A percentile compares a stretch with the other conserved stretches of the same genome.
These are phyloP conservation scores for Phalera bucephala DNA, from an alignment of 2,888 invertebrate species.

Conservation along the genomic window DNA sequence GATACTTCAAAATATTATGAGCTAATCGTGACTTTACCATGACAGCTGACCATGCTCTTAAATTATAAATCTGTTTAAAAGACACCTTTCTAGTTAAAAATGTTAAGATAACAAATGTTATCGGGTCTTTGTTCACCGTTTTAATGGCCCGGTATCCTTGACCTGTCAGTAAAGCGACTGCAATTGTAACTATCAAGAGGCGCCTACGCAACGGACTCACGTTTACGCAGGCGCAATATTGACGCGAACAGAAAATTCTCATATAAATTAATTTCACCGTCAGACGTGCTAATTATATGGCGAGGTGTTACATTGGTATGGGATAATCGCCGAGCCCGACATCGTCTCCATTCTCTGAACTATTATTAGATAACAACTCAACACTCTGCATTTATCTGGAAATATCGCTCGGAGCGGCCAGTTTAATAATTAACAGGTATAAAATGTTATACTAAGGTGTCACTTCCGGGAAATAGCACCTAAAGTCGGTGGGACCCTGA, in stretches of 20 bases:
- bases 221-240: slow-evolving; percentile 29
- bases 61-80: too few relatives aligned
- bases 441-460: slow-evolving; percentile 39
- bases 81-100: too few relatives aligned
- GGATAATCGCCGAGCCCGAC: slow-evolving; percentile 25
- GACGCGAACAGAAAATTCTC: slow-evolving; percentile 17
- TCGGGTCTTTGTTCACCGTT: slow-evolving; percentile 50
- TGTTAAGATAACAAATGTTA: slow-evolving; percentile 50
- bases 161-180: slow-evolving; percentile 47
- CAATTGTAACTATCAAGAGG: slow-evolving; percentile 33
- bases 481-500: slow-evolving; percentile 25
- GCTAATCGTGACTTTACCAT: too few relatives aligned
- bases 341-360: slow-evolving; percentile 21
- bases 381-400: slow-evolving; percentile 29
- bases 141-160: slow-evolving; percentile 48
- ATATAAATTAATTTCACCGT: slow-evolving; percentile 36
- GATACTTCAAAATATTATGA: too few relatives aligned
- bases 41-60: too few relatives aligned
- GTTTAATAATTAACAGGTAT: slow-evolving; percentile 38
- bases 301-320: slow-evolving; percentile 18
- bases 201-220: slow-evolving; percentile 39
- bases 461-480: slow-evolving; percentile 58
- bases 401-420: slow-evolving; percentile 24
- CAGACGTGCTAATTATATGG: slow-evolving; percentile 36
- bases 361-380: slow-evolving; percentile 36